Base-by-base conservation (phyloP, 2,888 invertebrate species). In the Stratiomys singularior region DNA sequence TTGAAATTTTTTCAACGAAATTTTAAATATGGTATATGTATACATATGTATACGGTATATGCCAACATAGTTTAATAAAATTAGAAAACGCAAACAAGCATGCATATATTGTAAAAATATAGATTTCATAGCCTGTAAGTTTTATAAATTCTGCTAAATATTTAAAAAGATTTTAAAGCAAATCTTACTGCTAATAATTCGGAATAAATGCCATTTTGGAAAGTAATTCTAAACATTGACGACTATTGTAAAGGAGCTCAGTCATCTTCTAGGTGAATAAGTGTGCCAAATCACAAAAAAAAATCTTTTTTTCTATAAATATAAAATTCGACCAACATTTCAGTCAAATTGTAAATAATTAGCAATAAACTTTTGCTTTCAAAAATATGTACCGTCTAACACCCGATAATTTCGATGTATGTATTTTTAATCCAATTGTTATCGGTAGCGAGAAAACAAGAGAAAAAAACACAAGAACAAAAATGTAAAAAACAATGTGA, bases 241-340 rank as follows among this genome's bases (percentile, higher is more conserved):
- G 23, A 60, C 23, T n/a, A 60, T 23, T 18, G 2, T n/a, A 60
- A 18, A 52, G 15, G 52, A 52, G 15, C 15, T 9, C 52, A 18
- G 5, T 18, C 21, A 37, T 15, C 37, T 66, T 67, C 11, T 67
- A 27, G 47, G 67, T 77, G 76, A 77, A 77, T 77, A 77, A 77
- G 76, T 56, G 67, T 77, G 66, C 67, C 76, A 77, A 76, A 77
- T 37, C 63, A 46, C 58, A 76, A 37, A 37, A 9, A 37, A 37
- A 37, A 37, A 37, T 5, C 37, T 37, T 5, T 37, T 37, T 9
- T 37, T 3, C n/a, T n/a, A n/a, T n/a, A n/a, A n/a, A 63, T 58
- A 58, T 21, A 18, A 23, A 7, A 27, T 27, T 25, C 28, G 4
- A 13, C 18, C 7, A 63, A 23, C 9, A 63, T 25, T 21, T 25